These are phyloP conservation scores for Origma solitaria DNA, from an alignment of 2,113 vertebrate genomes.

Conservation along the genomic window DNA sequence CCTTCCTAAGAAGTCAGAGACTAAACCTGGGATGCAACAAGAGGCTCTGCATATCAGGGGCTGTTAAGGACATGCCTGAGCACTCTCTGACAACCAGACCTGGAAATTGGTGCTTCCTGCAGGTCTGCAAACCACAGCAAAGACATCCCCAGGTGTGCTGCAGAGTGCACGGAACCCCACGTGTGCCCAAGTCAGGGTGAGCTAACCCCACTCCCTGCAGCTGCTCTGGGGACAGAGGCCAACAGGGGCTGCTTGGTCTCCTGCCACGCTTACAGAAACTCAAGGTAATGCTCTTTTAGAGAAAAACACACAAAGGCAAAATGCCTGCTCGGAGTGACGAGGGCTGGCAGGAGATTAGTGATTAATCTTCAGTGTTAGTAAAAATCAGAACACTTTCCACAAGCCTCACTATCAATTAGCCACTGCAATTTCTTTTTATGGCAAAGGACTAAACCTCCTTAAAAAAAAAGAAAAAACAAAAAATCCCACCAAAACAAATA, in stretches of 20 bases:
- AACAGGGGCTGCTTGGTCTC: neutral
- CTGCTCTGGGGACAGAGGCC: rapidly evolving
- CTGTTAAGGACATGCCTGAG: neutral
- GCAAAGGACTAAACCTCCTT: neutral
- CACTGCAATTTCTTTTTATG: neutral
- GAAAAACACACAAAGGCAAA: neutral
- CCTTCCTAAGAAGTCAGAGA: neutral
- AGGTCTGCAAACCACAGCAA: neutral
- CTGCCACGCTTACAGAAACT: neutral
- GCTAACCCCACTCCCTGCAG: rapidly evolving
- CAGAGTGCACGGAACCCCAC: rapidly evolving
- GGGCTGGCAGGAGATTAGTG: neutral
- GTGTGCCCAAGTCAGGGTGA: neutral
- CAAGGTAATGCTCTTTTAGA: neutral
- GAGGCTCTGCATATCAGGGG: neutral
- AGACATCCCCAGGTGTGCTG: neutral
- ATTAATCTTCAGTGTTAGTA: neutral
- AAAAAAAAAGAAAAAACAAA: neutral
- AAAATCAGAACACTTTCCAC: neutral
- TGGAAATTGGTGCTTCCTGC: neutral
- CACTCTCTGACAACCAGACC: neutral
- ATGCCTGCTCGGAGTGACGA: neutral
- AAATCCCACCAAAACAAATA: neutral
- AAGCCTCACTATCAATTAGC: neutral
- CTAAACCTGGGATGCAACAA: neutral